A percentile compares a stretch with the other conserved stretches of the same genome.
Evolutionary conservation across 2,888 invertebrate species (phyloP).

Genomic region (Hecatera dysodea): DNA sequence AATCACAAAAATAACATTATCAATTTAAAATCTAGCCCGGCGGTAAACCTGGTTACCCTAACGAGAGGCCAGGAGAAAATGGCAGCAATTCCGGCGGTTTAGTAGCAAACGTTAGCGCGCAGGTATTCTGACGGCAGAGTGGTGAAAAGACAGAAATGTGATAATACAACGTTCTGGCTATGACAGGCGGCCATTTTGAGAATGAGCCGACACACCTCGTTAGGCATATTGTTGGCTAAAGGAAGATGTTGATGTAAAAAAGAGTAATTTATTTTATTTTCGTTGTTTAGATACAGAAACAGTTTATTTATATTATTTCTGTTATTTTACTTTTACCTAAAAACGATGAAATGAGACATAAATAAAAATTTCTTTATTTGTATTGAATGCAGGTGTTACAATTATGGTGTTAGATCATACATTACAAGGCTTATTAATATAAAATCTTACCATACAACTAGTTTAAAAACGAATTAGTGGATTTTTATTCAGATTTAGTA

Average conservation of each 20-base stretch:
- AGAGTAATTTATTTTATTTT: conserved; percentile 21
- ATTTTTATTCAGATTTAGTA: no score
- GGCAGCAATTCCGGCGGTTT: conserved; percentile 70
- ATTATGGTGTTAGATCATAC: no score
- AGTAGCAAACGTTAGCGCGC: conserved; percentile 63
- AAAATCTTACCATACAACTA: no score
- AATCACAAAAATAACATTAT: conserved; percentile 30
- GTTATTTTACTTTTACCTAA: background rate
- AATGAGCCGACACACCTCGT: conserved; percentile 38
- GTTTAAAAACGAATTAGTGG: no score
- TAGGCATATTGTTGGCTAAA: conserved; percentile 42
- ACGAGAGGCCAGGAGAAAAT: conserved; percentile 66
- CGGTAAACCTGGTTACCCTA: conserved; percentile 56
- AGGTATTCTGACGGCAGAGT: conserved; percentile 46
- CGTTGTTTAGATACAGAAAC: background rate
- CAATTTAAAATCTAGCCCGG: conserved; percentile 29
- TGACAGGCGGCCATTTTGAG: conserved; percentile 46
- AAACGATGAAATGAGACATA: no score
- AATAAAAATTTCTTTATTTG: no score
- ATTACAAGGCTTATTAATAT: no score
- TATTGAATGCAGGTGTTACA: no score
- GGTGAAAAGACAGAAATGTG: conserved; percentile 52
- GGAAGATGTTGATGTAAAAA: conserved; percentile 13
- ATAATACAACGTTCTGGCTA: conserved; percentile 50
- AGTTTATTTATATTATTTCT: background rate